Conservation (phyloP, 2,888 invertebrate genomes). For the Hyposoter dolosus region DNA sequence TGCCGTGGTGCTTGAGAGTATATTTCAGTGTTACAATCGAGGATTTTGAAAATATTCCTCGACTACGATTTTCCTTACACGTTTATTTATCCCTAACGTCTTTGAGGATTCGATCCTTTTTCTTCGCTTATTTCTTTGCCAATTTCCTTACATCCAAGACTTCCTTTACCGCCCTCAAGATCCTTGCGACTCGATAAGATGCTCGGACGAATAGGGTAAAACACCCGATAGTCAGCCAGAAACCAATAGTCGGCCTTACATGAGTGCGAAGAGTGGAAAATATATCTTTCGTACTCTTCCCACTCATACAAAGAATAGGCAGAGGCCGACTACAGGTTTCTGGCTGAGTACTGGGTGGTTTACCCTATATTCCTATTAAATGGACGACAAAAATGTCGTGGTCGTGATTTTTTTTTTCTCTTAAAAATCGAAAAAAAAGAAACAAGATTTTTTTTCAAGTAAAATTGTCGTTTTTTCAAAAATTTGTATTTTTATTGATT, state of each 20-base stretch:
- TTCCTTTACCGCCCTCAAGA: slow-evolving; percentile 31
- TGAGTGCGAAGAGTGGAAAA: too few relatives aligned
- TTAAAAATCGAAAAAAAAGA: too few relatives aligned
- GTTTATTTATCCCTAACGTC: not conserved
- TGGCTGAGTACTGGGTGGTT: too few relatives aligned
- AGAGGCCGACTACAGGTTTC: too few relatives aligned
- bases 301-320: too few relatives aligned
- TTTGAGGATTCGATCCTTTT: not conserved
- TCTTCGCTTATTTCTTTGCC: slow-evolving; percentile 23
- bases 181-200: slow-evolving; percentile 41
- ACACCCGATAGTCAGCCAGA: too few relatives aligned
- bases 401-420: too few relatives aligned
- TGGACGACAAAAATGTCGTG: slow-evolving; percentile 41
- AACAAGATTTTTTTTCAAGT: too few relatives aligned
- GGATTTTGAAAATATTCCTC: slow-evolving; percentile 6
- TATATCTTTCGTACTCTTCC: too few relatives aligned
- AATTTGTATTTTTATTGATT: too few relatives aligned
- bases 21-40: slow-evolving; percentile 40
- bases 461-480: too few relatives aligned
- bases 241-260: too few relatives aligned
- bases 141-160: slow-evolving; percentile 11
- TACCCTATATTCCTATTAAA: slow-evolving; percentile 27
- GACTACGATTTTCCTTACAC: not conserved
- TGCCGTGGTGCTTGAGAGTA: slow-evolving; percentile 22
- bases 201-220: slow-evolving; percentile 33